Evolutionary conservation across 2,888 invertebrate species (phyloP).

Genomic region (Tupiocoris notatus): DNA sequence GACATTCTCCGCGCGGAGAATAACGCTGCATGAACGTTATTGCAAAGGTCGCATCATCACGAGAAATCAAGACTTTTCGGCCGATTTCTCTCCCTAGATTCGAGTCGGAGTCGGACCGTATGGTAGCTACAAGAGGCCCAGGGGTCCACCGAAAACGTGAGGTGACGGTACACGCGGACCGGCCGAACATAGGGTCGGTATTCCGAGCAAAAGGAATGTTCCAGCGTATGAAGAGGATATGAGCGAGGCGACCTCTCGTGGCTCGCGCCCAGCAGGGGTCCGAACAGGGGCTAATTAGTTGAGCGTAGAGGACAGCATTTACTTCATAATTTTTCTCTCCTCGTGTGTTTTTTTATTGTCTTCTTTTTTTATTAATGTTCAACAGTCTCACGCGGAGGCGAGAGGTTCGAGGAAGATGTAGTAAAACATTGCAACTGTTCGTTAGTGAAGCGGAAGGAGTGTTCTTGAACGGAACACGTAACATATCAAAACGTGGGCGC

Average conservation of each 20-base stretch:
- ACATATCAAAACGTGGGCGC: no score
- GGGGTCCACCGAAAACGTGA: background rate
- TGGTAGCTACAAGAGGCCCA: background rate
- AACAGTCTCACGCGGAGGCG: background rate
- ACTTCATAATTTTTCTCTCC: constrained; percentile 21
- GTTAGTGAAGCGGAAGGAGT: background rate
- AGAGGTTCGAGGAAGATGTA: background rate
- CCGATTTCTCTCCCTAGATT: background rate
- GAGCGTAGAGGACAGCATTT: constrained; percentile 9
- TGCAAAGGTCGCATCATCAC: no score
- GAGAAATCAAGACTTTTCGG: no score
- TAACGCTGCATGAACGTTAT: no score
- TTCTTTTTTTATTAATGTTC: background rate
- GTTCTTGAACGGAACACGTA: no score
- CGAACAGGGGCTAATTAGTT: constrained; percentile 35
- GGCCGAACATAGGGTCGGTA: background rate
- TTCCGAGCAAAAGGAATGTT: background rate
- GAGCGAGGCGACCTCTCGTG: background rate
- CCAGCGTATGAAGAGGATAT: no score
- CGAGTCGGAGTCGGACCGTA: background rate
- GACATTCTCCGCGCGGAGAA: no score
- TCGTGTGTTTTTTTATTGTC: background rate
- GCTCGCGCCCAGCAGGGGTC: constrained; percentile 10
- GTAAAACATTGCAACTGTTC: background rate
- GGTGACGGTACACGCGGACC: background rate